Conservation (phyloP, 2,888 invertebrate species). For the Drosophila tripunctata region DNA sequence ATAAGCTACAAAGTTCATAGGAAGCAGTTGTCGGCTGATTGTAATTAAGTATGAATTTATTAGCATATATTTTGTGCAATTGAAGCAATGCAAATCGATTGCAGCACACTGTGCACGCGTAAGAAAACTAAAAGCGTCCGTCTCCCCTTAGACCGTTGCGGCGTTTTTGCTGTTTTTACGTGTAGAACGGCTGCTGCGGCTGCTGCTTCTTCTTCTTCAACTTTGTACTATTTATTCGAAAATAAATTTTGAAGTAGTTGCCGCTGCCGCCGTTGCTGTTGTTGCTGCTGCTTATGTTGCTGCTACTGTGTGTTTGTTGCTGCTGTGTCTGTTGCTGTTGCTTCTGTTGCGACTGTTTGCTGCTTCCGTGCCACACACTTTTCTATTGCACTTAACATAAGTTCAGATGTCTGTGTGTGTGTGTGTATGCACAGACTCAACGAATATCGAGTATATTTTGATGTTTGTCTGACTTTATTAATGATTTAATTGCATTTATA, state of each 20-base stretch:
- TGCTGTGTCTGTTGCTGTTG: slow-evolving; percentile 17
- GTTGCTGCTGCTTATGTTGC: slow-evolving; percentile 9
- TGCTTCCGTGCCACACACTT: slow-evolving; percentile 61
- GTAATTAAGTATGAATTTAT: slow-evolving; percentile 47
- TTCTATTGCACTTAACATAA: slow-evolving; percentile 62
- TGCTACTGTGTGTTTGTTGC: background rate
- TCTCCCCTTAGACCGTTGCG: slow-evolving; percentile 51
- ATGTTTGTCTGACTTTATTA: slow-evolving; percentile 75
- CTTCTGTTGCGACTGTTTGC: slow-evolving; percentile 35
- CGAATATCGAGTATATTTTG: slow-evolving; percentile 52
- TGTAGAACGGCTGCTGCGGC: slow-evolving; percentile 40
- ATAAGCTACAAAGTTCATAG: background rate
- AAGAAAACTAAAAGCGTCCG: slow-evolving; percentile 47
- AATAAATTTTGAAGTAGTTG: slow-evolving; percentile 79
- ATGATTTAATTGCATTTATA: slow-evolving; percentile 76
- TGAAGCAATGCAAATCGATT: slow-evolving; percentile 15
- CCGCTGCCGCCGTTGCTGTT: slow-evolving; percentile 18
- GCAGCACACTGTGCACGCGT: slow-evolving; percentile 63
- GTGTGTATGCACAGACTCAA: slow-evolving; percentile 10
- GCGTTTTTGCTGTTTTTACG: slow-evolving; percentile 69
- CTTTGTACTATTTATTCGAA: slow-evolving; percentile 80
- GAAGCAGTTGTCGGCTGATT: background rate
- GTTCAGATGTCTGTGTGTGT: slow-evolving; percentile 4
- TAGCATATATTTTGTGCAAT: slow-evolving; percentile 14
- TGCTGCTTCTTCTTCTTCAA: slow-evolving; percentile 66